Percentiles rank a stretch among this genome's conserved stretches.
These are phyloP conservation scores for Leptinotarsa juncta DNA, from an alignment of 2,888 invertebrate species.

Conservation along the genomic window DNA sequence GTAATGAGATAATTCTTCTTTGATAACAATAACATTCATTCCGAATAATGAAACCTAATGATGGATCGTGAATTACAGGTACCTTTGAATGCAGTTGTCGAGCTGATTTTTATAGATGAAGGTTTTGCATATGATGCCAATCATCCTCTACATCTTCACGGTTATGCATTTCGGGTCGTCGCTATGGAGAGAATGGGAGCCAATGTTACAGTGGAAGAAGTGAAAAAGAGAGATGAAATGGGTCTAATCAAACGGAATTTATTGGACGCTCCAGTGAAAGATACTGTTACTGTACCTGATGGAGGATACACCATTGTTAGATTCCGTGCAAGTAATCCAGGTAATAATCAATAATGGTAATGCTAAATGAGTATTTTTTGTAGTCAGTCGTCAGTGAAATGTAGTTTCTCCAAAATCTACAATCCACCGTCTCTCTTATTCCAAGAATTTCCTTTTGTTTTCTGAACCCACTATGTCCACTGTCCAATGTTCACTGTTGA, in stretches of 20 bases:
- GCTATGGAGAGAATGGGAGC: constrained; percentile 80
- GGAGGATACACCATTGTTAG: constrained; percentile 90
- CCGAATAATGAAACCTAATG: not conserved
- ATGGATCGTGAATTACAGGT: constrained; percentile 62
- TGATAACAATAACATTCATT: not conserved
- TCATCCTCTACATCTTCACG: constrained; percentile 90
- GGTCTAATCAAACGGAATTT: constrained; percentile 81
- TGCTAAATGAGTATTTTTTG: not conserved
- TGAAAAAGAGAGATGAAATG: constrained; percentile 74
- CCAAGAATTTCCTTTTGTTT: no score
- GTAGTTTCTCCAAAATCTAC: no score
- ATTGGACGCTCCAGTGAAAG: constrained; percentile 82
- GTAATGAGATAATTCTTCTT: no score
- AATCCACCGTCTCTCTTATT: no score
- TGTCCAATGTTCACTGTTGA: no score
- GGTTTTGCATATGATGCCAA: constrained; percentile 87
- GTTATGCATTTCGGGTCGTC: constrained; percentile 86
- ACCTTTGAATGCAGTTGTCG: constrained; percentile 81
- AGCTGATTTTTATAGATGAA: constrained; percentile 87
- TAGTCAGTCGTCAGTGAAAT: no score
- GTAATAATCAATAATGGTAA: constrained; percentile 60
- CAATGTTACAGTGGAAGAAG: constrained; percentile 77
- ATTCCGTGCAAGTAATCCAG: constrained; percentile 88
- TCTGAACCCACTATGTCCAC: no score
- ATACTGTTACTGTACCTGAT: constrained; percentile 91